Evolutionary conservation across 2,113 vertebrate species (phyloP).

Genomic region (Elgaria multicarinata): DNA sequence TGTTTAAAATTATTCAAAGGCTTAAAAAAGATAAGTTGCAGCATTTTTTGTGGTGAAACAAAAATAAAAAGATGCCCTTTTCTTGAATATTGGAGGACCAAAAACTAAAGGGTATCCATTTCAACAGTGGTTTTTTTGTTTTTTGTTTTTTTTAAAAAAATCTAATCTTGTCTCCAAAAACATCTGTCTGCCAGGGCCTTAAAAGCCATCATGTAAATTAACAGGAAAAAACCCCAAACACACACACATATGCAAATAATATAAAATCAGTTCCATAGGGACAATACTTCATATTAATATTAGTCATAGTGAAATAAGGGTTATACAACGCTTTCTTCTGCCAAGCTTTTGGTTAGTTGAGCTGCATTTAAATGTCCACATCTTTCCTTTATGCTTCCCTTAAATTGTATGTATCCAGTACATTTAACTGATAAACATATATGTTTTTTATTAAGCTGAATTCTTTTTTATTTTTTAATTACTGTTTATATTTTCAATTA

Average conservation of each 20-base stretch:
- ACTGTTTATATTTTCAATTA: slow-evolving; percentile 90
- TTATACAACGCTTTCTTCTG: slow-evolving; percentile 81
- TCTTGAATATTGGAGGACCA: slow-evolving; percentile 86
- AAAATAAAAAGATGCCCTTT: slow-evolving; percentile 80
- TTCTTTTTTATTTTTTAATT: slow-evolving; percentile 90
- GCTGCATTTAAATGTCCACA: slow-evolving; percentile 87
- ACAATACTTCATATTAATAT: slow-evolving; percentile 80
- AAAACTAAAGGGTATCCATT: slow-evolving; percentile 83
- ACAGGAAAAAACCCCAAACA: slow-evolving; percentile 71
- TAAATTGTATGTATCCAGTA: slow-evolving; percentile 89
- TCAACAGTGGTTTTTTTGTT: slow-evolving; percentile 79
- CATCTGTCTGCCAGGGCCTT: slow-evolving; percentile 83
- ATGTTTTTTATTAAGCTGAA: slow-evolving; percentile 89
- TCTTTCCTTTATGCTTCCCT: slow-evolving; percentile 84
- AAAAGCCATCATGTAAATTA: slow-evolving; percentile 88
- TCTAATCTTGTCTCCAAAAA: slow-evolving; percentile 78
- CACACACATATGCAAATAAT: slow-evolving; percentile 80
- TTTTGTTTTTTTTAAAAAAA: neutral
- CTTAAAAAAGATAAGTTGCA: slow-evolving; percentile 77
- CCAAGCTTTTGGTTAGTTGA: slow-evolving; percentile 82
- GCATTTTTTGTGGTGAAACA: slow-evolving; percentile 83
- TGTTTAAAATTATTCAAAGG: slow-evolving; percentile 80
- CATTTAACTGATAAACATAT: slow-evolving; percentile 86
- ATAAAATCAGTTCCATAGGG: slow-evolving; percentile 81
- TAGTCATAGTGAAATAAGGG: slow-evolving; percentile 84